phyloP scores from a whole-genome alignment of 2,888 invertebrate genomes.

The Leptura quadrifasciata region DNA sequence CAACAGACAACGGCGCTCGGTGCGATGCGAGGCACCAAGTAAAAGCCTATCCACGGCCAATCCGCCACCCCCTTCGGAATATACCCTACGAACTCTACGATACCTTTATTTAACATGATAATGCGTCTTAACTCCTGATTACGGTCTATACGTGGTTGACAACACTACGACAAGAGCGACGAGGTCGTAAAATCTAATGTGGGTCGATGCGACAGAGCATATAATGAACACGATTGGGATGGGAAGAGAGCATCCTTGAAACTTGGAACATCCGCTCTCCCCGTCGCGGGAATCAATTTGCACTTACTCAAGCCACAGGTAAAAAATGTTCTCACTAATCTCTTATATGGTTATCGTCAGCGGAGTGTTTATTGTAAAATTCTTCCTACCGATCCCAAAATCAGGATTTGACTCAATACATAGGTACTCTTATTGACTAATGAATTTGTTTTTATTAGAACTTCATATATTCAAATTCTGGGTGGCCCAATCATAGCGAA shows the following conservation, averaged over 20 bases:
- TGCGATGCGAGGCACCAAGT: constrained; percentile 44
- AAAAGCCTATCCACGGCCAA: constrained; percentile 19
- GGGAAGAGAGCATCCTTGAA: constrained; percentile 69
- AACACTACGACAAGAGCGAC: constrained; percentile 48
- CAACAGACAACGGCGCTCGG: constrained; percentile 59
- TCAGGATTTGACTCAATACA: too few species aligned
- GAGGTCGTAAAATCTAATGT: constrained; percentile 68
- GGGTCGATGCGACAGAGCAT: constrained; percentile 65
- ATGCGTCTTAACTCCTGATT: background rate
- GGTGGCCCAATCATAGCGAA: too few species aligned
- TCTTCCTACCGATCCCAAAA: background rate
- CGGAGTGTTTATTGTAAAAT: background rate
- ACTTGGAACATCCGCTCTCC: constrained; percentile 66
- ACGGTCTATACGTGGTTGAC: constrained; percentile 39
- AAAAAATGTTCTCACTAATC: constrained; percentile 1
- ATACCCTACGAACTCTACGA: background rate
- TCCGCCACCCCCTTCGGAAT: constrained; percentile 20
- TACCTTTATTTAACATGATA: constrained; percentile 4
- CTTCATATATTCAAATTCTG: too few species aligned
- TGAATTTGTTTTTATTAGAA: too few species aligned
- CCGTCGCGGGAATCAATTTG: constrained; percentile 60
- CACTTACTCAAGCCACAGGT: constrained; percentile 62
- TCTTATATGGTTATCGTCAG: background rate
- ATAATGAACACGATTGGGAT: constrained; percentile 54
- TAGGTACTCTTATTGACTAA: too few species aligned